These are phyloP conservation scores for Synergus umbraculus DNA, from an alignment of 2,888 invertebrate genomes.

Conservation along the genomic window DNA sequence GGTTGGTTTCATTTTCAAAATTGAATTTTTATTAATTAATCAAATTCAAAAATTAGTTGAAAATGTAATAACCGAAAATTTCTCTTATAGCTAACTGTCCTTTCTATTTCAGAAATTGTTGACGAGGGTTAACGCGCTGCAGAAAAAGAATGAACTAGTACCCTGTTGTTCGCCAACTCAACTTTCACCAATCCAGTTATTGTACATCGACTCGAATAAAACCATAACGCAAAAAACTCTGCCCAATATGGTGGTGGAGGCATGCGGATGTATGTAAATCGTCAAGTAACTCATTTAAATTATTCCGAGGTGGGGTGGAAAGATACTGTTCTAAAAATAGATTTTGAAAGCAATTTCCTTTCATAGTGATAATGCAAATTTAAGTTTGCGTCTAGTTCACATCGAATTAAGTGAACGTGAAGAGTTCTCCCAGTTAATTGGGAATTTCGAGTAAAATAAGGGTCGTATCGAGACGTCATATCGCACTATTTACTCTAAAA, in stretches of 20 bases:
- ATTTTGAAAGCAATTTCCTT: conserved; percentile 4
- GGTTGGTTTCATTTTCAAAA: conserved; percentile 79
- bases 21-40: too few species aligned
- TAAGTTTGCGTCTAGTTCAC: conserved; percentile 15
- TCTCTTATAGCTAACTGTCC: neutral
- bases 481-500: conserved; percentile 1
- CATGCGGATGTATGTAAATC: conserved; percentile 90
- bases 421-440: conserved; percentile 36
- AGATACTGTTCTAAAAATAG: conserved; percentile 1
- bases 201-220: conserved; percentile 89
- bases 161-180: conserved; percentile 93
- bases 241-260: conserved; percentile 94
- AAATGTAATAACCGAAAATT: neutral
- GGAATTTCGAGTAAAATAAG: conserved; percentile 17
- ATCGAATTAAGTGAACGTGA: conserved; percentile 21
- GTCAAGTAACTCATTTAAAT: conserved; percentile 24
- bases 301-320: neutral
- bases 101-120: conserved; percentile 82
- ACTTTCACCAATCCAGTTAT: conserved; percentile 87
- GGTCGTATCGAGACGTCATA: conserved; percentile 27
- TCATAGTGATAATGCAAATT: neutral
- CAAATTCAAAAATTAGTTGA: neutral
- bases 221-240: conserved; percentile 88
- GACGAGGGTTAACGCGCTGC: conserved; percentile 79
- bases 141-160: conserved; percentile 81